These are phyloP conservation scores for Chionoecetes opilio DNA, from an alignment of 1,140 invertebrate species.

Conservation along the genomic window DNA sequence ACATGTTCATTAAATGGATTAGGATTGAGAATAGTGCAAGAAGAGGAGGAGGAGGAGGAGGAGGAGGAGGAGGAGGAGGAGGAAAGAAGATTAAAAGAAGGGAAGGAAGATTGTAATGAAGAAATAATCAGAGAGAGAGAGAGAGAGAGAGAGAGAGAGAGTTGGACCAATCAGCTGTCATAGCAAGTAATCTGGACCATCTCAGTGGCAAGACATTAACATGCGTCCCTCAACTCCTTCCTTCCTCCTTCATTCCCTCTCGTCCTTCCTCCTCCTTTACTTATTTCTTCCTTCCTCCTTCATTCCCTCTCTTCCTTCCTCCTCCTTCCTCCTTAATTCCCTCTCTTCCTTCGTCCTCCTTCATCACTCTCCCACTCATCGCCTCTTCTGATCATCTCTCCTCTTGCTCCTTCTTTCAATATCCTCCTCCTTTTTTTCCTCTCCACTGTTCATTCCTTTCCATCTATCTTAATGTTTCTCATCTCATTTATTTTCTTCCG, in stretches of 20 bases:
- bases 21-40: too few species aligned
- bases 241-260: neutral
- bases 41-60: neutral
- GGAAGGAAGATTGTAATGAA: too few species aligned
- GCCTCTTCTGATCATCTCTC: too few species aligned
- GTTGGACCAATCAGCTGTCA: constrained; percentile 3
- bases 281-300: neutral
- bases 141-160: constrained; percentile 8
- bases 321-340: neutral
- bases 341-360: neutral
- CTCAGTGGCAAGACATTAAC: neutral
- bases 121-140: neutral
- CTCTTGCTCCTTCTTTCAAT: neutral
- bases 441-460: neutral
- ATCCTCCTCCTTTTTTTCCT: neutral
- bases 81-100: neutral
- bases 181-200: neutral
- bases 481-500: too few species aligned
- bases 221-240: neutral
- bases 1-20: too few species aligned
- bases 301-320: neutral
- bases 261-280: neutral
- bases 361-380: neutral
- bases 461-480: too few species aligned
- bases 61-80: neutral